A percentile compares a stretch with the other conserved stretches of the same genome.
These are phyloP conservation scores for Trissoscelio sp. DNA, from an alignment of 2,888 invertebrate species.

Conservation along the genomic window DNA sequence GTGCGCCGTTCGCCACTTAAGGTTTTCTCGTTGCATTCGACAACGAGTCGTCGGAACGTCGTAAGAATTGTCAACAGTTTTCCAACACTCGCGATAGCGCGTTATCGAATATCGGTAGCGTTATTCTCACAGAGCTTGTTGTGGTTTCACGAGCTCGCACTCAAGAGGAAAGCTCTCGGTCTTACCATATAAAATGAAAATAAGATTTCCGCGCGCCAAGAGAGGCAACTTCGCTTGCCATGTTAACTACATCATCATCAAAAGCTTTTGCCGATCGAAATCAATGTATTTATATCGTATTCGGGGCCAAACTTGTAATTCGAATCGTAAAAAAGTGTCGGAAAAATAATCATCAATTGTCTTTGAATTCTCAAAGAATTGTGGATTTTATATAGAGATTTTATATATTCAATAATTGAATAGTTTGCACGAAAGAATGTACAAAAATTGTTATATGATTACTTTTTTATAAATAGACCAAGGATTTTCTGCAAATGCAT, in stretches of 20 bases:
- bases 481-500: no score
- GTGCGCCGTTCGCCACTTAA: slow-evolving; percentile 5
- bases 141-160: not conserved
- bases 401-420: no score
- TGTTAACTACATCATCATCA: slow-evolving; percentile 38
- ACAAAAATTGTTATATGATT: no score
- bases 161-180: slow-evolving; percentile 23
- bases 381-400: no score
- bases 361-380: no score
- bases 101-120: slow-evolving; percentile 28
- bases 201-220: slow-evolving; percentile 20
- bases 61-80: slow-evolving; percentile 27
- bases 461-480: no score
- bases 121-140: not conserved
- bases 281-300: slow-evolving; percentile 8
- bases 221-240: slow-evolving; percentile 11
- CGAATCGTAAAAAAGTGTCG: not conserved
- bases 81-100: not conserved
- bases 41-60: slow-evolving; percentile 12
- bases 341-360: not conserved
- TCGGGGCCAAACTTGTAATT: not conserved
- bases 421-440: no score
- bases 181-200: slow-evolving; percentile 25
- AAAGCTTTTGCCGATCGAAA: slow-evolving; percentile 27
- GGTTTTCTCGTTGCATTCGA: slow-evolving; percentile 1